Percentiles rank a stretch among this genome's conserved stretches.
These are phyloP conservation scores for Morpho helenor DNA, from an alignment of 2,888 invertebrate species.

Conservation along the genomic window DNA sequence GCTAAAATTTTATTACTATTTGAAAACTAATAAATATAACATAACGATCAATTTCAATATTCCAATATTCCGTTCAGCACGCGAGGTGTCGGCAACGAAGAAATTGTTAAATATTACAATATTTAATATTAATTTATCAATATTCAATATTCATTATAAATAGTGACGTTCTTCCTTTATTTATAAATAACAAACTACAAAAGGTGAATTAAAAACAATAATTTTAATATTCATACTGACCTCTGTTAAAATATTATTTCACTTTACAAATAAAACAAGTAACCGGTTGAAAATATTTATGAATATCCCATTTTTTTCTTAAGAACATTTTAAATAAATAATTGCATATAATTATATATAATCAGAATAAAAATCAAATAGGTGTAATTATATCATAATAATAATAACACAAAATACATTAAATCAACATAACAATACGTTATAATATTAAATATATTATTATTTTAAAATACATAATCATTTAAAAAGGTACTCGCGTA, in stretches of 20 bases:
- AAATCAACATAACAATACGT: slow-evolving; percentile 17
- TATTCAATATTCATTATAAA: no score
- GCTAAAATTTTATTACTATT: no score
- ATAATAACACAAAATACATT: slow-evolving; percentile 14
- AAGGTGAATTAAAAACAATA: slow-evolving; percentile 10
- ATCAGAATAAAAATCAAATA: slow-evolving; percentile 11
- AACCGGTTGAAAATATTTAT: slow-evolving; percentile 26
- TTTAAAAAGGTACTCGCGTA: slow-evolving; percentile 72
- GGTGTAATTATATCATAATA: slow-evolving; percentile 16
- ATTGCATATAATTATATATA: slow-evolving; percentile 16
- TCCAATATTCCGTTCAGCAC: no score
- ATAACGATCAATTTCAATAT: no score
- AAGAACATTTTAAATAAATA: slow-evolving; percentile 14
- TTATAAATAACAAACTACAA: neutral
- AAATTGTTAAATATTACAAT: no score
- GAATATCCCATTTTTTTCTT: slow-evolving; percentile 7
- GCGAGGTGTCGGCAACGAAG: no score
- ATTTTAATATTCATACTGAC: slow-evolving; percentile 16
- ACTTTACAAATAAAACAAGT: slow-evolving; percentile 24
- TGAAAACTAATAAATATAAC: no score
- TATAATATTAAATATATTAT: slow-evolving; percentile 14
- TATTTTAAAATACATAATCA: slow-evolving; percentile 23
- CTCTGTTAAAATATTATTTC: neutral
- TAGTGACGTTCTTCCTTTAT: no score
- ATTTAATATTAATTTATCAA: no score